These are phyloP conservation scores for Poicephalus gulielmi DNA, from an alignment of 2,113 vertebrate genomes.

Conservation along the genomic window DNA sequence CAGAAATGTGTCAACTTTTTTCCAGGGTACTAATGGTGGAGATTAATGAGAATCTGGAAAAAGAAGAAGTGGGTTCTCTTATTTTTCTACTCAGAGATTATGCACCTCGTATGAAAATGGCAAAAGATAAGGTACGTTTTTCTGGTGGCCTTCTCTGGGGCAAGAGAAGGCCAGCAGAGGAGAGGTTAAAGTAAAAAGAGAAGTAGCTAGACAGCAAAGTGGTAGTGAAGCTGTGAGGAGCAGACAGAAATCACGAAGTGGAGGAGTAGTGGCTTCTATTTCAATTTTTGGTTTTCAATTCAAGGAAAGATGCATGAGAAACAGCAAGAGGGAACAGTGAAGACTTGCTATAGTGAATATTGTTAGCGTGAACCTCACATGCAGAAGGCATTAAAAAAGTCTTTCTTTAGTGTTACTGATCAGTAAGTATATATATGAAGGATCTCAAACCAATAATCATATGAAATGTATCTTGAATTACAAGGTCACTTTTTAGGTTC, in stretches of 20 bases:
- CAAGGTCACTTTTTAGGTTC: neutral
- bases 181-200: neutral
- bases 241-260: neutral
- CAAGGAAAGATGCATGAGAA: neutral
- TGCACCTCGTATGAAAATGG: conserved; percentile 68
- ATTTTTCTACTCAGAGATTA: conserved; percentile 80
- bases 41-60: conserved; percentile 82
- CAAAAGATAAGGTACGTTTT: conserved; percentile 79
- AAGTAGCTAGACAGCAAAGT: neutral
- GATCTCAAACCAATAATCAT: neutral
- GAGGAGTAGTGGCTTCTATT: neutral
- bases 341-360: neutral
- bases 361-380: neutral
- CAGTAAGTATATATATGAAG: neutral
- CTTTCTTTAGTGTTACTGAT: neutral
- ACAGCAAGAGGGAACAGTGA: neutral
- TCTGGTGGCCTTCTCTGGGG: neutral
- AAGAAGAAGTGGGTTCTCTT: conserved; percentile 79
- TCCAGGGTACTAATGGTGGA: conserved; percentile 86
- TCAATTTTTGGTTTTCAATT: neutral
- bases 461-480: neutral
- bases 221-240: neutral
- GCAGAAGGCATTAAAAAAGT: neutral
- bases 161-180: neutral
- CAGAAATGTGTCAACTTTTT: conserved; percentile 14